Evolutionary conservation across 2,797 vertebrate species (phyloP), one percentile per base, ranked within the genome.

Genomic region (Sitta carolinensis): DNA sequence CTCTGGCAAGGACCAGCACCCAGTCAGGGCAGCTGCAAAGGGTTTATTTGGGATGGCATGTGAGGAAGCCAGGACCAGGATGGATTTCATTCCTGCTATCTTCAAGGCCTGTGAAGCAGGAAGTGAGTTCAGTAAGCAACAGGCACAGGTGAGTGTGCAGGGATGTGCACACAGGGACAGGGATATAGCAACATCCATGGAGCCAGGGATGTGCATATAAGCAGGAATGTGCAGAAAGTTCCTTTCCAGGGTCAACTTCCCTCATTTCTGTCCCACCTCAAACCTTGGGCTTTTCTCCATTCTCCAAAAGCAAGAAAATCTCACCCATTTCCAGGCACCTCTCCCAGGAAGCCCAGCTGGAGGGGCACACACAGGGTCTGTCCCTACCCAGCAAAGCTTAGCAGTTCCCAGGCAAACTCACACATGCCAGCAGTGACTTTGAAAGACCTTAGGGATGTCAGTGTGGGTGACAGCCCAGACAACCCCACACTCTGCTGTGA

Each of bases 351-450:
- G 55, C 74, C 13, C n/a, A 50, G 36, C 88, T 38, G 59, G 32
- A 7, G 17, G 50, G 34, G 57, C 70, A 66, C 5, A 59, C n/a
- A 4, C 34, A 5, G 67, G 52, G 6, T 2, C 43, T 16, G 4
- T 42, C 52, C 61, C 52, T 0, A 0, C 32, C 12, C 4, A 23
- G 52, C 5, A 11, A n/a, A 72, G 58, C 51, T 18, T 19, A 38
- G 70, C 29, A 7, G 52, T 5, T 51, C 55, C n/a, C 13, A 22
- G 30, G 47, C 51, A 52, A 38, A 43, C 7, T 57, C 14, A 4
- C 64, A 16, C 0, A 0, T 21, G 59, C 64, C 55, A 16, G 6
- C 0, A 0, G 20, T 26, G 34, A 15, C 50, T 81, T 12, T 13
- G 47, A 63, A 87, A 57, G 64, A 58, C 73, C 61, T 22, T 42